Percentiles rank a stretch among this genome's conserved stretches.
These are phyloP conservation scores for Sinella curviseta DNA, from an alignment of 1,140 invertebrate species.

Conservation along the genomic window DNA sequence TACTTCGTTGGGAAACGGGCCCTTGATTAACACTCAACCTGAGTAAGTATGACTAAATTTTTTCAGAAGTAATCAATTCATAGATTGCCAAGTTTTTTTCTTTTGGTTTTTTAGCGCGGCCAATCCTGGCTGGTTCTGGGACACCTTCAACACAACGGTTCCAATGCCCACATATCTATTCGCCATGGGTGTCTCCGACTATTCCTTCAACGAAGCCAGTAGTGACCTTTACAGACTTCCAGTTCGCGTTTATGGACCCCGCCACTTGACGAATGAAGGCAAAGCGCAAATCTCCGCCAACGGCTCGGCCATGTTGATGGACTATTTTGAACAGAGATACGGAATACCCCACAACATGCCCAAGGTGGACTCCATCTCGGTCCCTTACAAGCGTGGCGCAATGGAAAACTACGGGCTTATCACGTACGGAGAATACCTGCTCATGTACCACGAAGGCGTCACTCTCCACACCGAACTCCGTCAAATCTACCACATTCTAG, in stretches of 20 bases:
- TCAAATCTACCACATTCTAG: not conserved
- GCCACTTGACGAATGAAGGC: constrained; percentile 26
- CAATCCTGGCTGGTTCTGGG: constrained; percentile 28
- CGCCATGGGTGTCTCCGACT: constrained; percentile 27
- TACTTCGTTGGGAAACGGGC: constrained; percentile 7
- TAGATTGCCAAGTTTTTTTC: no score
- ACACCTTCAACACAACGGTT: constrained; percentile 27
- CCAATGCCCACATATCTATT: constrained; percentile 34
- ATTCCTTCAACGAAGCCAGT: not conserved
- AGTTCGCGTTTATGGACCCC: constrained; percentile 27
- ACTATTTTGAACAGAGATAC: constrained; percentile 32
- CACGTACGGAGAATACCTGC: constrained; percentile 21
- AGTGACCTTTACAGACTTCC: not conserved
- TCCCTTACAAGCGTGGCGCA: constrained; percentile 33
- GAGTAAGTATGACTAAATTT: not conserved
- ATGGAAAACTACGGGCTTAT: constrained; percentile 37
- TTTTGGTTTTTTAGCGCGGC: not conserved
- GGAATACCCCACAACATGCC: constrained; percentile 17
- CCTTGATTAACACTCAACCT: not conserved
- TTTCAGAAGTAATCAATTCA: no score
- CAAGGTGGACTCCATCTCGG: constrained; percentile 38
- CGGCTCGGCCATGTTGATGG: constrained; percentile 28
- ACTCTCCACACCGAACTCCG: not conserved
- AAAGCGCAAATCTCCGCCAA: constrained; percentile 26
- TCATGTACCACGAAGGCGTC: not conserved